Percentiles rank a stretch among this genome's conserved stretches.
phyloP scores from a whole-genome alignment of 1,140 invertebrate genomes.

The Drosophila bocki region DNA sequence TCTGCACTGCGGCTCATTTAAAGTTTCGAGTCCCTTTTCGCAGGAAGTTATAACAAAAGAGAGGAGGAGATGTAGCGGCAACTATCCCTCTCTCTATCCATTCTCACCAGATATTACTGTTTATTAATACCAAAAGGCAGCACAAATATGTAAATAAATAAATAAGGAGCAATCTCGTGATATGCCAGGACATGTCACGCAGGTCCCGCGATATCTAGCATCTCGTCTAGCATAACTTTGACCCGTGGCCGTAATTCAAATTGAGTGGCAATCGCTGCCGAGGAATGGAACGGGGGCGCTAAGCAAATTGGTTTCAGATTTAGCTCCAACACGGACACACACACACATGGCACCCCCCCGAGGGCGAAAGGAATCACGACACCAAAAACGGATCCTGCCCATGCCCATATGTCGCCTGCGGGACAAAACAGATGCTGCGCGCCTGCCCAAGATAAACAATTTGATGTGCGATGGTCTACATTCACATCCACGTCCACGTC shows the following conservation, averaged over 20 bases:
- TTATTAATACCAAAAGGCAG: neutral
- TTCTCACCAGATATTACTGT: neutral
- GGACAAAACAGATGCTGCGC: slow-evolving; percentile 65
- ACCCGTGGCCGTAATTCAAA: slow-evolving; percentile 47
- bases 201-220: slow-evolving; percentile 18
- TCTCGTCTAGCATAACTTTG: slow-evolving; percentile 14
- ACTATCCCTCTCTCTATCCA: too few species aligned
- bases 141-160: neutral
- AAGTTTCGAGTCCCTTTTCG: slow-evolving; percentile 6
- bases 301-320: slow-evolving; percentile 79
- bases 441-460: slow-evolving; percentile 62
- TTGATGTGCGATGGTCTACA: slow-evolving; percentile 37
- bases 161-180: neutral
- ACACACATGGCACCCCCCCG: slow-evolving; percentile 34
- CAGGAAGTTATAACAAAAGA: neutral
- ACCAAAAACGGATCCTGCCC: slow-evolving; percentile 34
- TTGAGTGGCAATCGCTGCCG: slow-evolving; percentile 48
- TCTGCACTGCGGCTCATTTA: slow-evolving; percentile 15
- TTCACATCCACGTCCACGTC: neutral
- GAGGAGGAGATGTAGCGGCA: neutral
- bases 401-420: slow-evolving; percentile 39
- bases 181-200: neutral
- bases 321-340: slow-evolving; percentile 26
- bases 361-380: slow-evolving; percentile 48
- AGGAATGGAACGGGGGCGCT: slow-evolving; percentile 32